Percentiles rank a stretch among this genome's conserved stretches.
phyloP scores from a whole-genome alignment of 2,888 invertebrate genomes.

The Hanleya hanleyi region DNA sequence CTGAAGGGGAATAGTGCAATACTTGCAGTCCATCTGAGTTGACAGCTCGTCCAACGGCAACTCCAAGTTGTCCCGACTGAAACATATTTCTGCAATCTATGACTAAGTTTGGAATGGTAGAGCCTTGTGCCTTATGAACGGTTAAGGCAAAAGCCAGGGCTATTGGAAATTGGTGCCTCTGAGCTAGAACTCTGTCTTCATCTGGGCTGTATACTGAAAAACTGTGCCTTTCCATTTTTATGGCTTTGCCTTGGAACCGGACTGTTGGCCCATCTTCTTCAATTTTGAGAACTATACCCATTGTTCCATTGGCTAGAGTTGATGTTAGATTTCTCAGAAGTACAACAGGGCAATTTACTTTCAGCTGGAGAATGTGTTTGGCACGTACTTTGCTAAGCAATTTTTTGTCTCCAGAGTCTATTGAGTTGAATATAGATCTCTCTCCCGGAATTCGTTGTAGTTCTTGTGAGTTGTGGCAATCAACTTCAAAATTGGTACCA shows the following conservation, averaged over 20 bases:
- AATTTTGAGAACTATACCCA: neutral
- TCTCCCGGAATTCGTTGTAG: neutral
- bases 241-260: neutral
- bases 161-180: neutral
- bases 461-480: neutral
- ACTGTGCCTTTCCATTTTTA: neutral
- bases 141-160: neutral
- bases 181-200: neutral
- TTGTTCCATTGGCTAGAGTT: neutral
- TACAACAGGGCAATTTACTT: neutral
- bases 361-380: neutral
- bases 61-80: neutral
- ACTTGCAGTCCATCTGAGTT: neutral
- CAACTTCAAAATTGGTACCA: conserved; percentile 1
- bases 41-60: neutral
- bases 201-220: neutral
- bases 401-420: neutral
- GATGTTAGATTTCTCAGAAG: neutral
- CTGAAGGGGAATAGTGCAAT: neutral
- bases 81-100: neutral
- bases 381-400: neutral
- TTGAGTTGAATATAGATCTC: neutral
- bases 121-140: conserved; percentile 4
- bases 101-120: neutral
- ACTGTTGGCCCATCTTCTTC: neutral